A percentile compares a stretch with the other conserved stretches of the same genome.
These are phyloP conservation scores for Bergia puertoricense DNA, from an alignment of 92 coral and sea anemone genomes.

Conservation along the genomic window DNA sequence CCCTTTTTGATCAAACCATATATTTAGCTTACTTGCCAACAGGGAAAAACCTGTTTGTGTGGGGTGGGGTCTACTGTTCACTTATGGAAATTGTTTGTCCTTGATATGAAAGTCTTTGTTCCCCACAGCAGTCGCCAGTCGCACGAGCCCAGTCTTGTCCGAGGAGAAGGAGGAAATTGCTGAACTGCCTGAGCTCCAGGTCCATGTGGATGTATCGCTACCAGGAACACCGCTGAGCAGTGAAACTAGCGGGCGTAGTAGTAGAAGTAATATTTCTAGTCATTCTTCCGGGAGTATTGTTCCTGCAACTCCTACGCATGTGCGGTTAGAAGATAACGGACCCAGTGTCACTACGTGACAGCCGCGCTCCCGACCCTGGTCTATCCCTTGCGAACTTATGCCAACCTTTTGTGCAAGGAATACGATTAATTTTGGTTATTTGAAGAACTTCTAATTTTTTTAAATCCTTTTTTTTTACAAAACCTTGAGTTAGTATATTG, in stretches of 20 bases:
- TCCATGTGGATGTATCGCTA: conserved; percentile 83
- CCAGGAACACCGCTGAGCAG: conserved; percentile 99
- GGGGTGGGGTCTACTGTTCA: too few relatives aligned
- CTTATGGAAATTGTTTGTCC: not conserved
- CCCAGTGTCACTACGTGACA: conserved; percentile 41
- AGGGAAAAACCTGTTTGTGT: too few relatives aligned
- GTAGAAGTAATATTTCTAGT: conserved; percentile 65
- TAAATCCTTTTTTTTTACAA: not conserved
- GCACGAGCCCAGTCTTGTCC: conserved; percentile 25
- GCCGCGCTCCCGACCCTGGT: not conserved
- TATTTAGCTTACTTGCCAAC: too few relatives aligned
- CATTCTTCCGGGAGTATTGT: conserved; percentile 46
- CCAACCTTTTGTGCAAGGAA: not conserved
- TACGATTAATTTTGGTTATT: not conserved
- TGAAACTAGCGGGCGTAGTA: conserved; percentile 66
- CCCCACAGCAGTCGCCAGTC: not conserved
- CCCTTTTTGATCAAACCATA: too few relatives aligned
- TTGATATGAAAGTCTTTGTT: not conserved
- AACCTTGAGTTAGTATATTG: not conserved
- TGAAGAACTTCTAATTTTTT: not conserved
- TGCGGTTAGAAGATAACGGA: conserved; percentile 73
- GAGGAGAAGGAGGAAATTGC: conserved; percentile 55
- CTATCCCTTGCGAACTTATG: not conserved
- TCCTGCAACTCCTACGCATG: conserved; percentile 86
- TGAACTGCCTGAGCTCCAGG: conserved; percentile 69